Base-by-base conservation (phyloP, 2,888 invertebrate species). In the Trilocha varians region DNA sequence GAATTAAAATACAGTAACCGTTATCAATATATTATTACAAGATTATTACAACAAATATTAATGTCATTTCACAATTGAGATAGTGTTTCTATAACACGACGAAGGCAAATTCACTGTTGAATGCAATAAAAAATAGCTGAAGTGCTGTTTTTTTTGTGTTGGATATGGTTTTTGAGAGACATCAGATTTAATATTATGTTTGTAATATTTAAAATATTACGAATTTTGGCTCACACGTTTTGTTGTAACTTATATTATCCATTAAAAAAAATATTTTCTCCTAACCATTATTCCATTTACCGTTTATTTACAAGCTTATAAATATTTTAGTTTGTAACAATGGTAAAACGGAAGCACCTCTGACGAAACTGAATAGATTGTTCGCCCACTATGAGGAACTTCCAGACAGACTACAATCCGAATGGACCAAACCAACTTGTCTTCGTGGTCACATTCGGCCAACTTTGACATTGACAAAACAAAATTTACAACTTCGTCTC, bases 401-500 rank as follows among this genome's bases (percentile, higher is more conserved):
- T 25, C 25, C 25, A 11, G 25, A 25, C 4, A 25, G 25, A 11
- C 25, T 2, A 25, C 25, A 25, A 5, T 25, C 25, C 25, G 77
- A 78, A 78, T 78, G 25, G 25, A 25, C 25, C 25, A 11, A 9
- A 4, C 5, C 18, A 8, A 5, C 25, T 6, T 25, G 82, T 79
- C 79, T 79, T 78, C 70, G 82, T 80, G 76, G 82, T 80, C 80
- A 79, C 80, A 77, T 67, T 75, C 77, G 80, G 67, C 76, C 70
- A 72, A 70, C 52, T 64, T 71, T 72, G 62, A 69, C 69, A 77
- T 66, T 59, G 57, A 66, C 72, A 74, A 74, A 74, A 78, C 70
- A 73, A 80, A 79, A 83, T 79, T 57, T 83, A 83, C 84, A 83
- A 79, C 80, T 58, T 74, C 62, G 64, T 75, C 67, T 78, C 73